phyloP scores from a whole-genome alignment of 2,888 invertebrate species.

The Xiphydria camelus region DNA sequence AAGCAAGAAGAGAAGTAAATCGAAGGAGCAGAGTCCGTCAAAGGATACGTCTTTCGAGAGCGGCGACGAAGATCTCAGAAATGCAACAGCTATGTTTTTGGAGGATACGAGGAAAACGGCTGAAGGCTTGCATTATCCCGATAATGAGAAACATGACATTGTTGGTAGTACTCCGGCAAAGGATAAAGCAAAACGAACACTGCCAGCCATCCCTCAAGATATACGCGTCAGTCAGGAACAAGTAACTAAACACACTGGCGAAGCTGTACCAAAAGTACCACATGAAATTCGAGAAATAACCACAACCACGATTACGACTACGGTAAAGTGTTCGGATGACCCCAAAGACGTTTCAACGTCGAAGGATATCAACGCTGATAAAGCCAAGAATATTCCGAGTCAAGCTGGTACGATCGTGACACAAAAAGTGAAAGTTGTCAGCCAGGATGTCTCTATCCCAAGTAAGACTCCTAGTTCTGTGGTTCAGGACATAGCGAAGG shows the following conservation, averaged over 20 bases:
- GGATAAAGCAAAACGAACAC: too few species aligned
- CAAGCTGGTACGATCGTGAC: neutral
- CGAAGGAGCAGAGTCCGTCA: conserved; percentile 42
- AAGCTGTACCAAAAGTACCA: too few species aligned
- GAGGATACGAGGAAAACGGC: conserved; percentile 28
- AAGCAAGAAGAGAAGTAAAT: conserved; percentile 43
- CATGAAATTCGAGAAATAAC: too few species aligned
- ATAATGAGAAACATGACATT: neutral
- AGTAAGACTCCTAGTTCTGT: conserved; percentile 22
- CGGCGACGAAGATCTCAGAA: conserved; percentile 29
- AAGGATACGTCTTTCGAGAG: conserved; percentile 37
- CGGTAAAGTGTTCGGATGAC: neutral
- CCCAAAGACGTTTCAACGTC: too few species aligned
- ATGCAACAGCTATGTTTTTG: conserved; percentile 25
- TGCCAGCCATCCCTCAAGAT: neutral
- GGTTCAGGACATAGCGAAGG: conserved; percentile 4
- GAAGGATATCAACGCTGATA: neutral
- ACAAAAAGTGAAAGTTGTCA: conserved; percentile 10
- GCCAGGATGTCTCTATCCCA: conserved; percentile 25
- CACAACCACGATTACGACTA: neutral
- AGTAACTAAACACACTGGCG: neutral
- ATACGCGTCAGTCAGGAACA: neutral
- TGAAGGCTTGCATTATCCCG: conserved; percentile 16
- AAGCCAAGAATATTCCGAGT: neutral
- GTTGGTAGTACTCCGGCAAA: neutral